Evolutionary conservation across 2,797 vertebrate species (phyloP), one percentile per base, ranked within the genome.

Genomic region (Neomorphus geoffroyi): DNA sequence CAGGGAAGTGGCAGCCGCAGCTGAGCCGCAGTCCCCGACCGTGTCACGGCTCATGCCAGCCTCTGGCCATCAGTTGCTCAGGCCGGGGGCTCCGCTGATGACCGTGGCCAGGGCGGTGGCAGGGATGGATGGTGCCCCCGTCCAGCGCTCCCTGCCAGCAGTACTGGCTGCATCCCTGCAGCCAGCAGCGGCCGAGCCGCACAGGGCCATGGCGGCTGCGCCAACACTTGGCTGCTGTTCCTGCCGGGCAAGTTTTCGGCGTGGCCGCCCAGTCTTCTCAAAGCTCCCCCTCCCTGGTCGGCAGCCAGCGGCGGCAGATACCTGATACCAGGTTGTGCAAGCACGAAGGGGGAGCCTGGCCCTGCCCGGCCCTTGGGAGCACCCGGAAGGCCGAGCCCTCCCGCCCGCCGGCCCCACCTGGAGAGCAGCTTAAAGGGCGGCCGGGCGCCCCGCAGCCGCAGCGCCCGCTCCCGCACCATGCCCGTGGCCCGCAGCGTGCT

Each of bases 261-360:
- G 23, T 13, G 92, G 92, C 91, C n/a, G 80, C 72, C 88, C 58
- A 27, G 53, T 70, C 88, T 88, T 67, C 79, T 92, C 51, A 19
- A 96, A 93, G 96, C 94, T 96, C 93, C 96, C 93, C 92, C 96
- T 96, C 32, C 94, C 96, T 96, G 96, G 96, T 93, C 86, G 78
- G 93, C 93, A 74, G 96, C 95, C 96, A 96, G 96, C 66, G 67
- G 95, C 80, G 30, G 90, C 92, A 96, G 95, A 96, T 94, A 96
- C 96, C 95, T 96, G 96, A 96, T 94, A 90, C 96, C 45, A 69
- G 82, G 96, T 96, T 96, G 96, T 96, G 96, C 95, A 96, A 96
- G 96, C 92, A 27, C 46, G 96, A 94, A 93, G 96, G 96, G 96
- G 96, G 96, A 95, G 96, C 96, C 92, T 94, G 96, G 93, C 95